These are phyloP conservation scores for Tuberolachnus salignus DNA, from an alignment of 2,888 invertebrate species.

Conservation along the genomic window DNA sequence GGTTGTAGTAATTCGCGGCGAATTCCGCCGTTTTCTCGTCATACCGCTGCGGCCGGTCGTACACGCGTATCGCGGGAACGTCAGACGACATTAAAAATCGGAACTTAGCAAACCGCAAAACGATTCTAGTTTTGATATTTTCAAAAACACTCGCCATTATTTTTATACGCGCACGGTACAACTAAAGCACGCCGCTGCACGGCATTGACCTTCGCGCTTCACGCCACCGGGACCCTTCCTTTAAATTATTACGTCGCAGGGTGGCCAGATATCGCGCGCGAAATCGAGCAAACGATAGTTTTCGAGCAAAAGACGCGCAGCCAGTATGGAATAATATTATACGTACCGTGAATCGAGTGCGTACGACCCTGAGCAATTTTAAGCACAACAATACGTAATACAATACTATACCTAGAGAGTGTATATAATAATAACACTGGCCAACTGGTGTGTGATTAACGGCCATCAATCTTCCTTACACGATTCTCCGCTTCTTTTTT, in stretches of 20 bases:
- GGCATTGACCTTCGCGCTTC: slow-evolving; percentile 30
- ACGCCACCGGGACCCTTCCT: slow-evolving; percentile 21
- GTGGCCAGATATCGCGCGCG: slow-evolving; percentile 39
- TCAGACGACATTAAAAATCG: slow-evolving; percentile 4
- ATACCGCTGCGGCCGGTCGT: slow-evolving; percentile 6
- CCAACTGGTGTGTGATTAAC: no score
- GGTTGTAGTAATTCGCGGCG: neutral
- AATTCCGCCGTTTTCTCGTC: slow-evolving; percentile 6
- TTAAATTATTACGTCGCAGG: slow-evolving; percentile 17
- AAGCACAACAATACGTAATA: no score
- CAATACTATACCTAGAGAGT: no score
- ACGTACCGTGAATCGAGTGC: no score
- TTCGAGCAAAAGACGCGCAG: neutral
- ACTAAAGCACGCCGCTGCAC: slow-evolving; percentile 12
- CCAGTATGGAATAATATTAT: no score
- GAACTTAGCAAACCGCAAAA: neutral
- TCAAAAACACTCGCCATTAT: slow-evolving; percentile 37
- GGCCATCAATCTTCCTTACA: no score
- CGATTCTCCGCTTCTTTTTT: no score
- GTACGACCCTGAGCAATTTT: no score
- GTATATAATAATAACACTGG: no score
- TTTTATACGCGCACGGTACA: neutral
- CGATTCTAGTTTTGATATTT: neutral
- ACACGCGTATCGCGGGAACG: neutral
- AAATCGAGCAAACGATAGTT: neutral